Base-by-base conservation (phyloP, 2,888 invertebrate genomes). In the Rhagonycha lutea region DNA sequence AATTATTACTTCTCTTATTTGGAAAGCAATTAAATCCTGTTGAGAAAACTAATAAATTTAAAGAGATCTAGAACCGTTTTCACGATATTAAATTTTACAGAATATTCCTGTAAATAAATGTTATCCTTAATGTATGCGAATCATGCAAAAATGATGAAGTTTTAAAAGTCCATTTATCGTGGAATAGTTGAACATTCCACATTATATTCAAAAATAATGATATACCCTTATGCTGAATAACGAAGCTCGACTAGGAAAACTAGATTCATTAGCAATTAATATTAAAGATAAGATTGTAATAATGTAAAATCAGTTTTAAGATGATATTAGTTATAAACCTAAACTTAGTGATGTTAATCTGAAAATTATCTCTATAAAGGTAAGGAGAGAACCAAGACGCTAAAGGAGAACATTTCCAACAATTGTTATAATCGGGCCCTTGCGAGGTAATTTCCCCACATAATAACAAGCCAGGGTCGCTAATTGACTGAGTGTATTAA, bases 401-500 rank as follows among this genome's bases (percentile, higher is more conserved):
- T 74, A 68, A 77, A 79, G 78, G 76, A 73, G 69, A 75, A 76
- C 80, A 79, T 79, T 80, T 79, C 75, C 73, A 73, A 79, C 83
- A 83, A 83, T 83, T 82, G 82, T 81, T 82, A 82, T 85, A 85
- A 85, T 85, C 84, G 82, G 82, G 82, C 84, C 83, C 83, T 79
- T 77, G 84, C 78, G 83, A 83, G 83, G 84, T 84, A 85, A 85
- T 85, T 84, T 84, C 80, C 84, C 81, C 81, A 81, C 82, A 82
- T 83, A 84, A 84, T 85, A 85, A 84, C 85, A 83, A 84, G 83
- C 82, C 83, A 80, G 83, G 82, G 81, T 82, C 82, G 82, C 85
- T 85, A 86, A 86, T 86, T 86, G 85, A 84, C 85, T 83, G 82
- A 82, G 83, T 82, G 81, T 85, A 86, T 86, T 86, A 86, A 85